Evolutionary conservation across 2,113 vertebrate genomes (phyloP).

Genomic region (Otocyon megalotis): DNA sequence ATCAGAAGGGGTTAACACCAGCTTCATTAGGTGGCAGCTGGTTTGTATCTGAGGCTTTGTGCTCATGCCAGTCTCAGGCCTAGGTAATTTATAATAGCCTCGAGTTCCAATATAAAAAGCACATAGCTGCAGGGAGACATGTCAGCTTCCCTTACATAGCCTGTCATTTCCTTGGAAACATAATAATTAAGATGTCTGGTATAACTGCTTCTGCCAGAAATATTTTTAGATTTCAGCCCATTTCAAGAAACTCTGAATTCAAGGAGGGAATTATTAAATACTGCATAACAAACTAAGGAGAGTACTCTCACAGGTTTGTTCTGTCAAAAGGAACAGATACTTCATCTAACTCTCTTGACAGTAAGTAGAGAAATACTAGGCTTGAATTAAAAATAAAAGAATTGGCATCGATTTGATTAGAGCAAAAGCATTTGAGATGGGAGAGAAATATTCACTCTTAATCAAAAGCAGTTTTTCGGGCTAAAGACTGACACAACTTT

Average conservation of each 20-base stretch:
- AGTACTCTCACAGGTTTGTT: slow-evolving; percentile 69
- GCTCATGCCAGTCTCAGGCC: slow-evolving; percentile 72
- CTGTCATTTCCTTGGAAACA: slow-evolving; percentile 89
- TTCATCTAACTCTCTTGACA: slow-evolving; percentile 62
- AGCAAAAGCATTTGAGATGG: slow-evolving; percentile 41
- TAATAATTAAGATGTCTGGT: slow-evolving; percentile 90
- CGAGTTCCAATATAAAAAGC: slow-evolving; percentile 85
- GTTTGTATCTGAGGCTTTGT: slow-evolving; percentile 69
- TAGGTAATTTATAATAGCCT: slow-evolving; percentile 85
- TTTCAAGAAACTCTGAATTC: slow-evolving; percentile 83
- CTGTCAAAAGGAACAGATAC: slow-evolving; percentile 70
- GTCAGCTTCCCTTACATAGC: slow-evolving; percentile 84
- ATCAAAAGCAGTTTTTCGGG: neutral
- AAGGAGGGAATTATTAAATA: slow-evolving; percentile 82
- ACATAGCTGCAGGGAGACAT: slow-evolving; percentile 85
- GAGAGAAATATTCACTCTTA: slow-evolving; percentile 31
- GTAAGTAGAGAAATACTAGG: slow-evolving; percentile 53
- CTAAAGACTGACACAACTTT: neutral
- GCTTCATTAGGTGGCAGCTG: slow-evolving; percentile 55
- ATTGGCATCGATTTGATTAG: slow-evolving; percentile 54
- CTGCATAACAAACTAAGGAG: slow-evolving; percentile 72
- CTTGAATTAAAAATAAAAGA: slow-evolving; percentile 62
- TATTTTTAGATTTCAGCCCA: slow-evolving; percentile 88
- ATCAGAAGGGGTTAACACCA: slow-evolving; percentile 68
- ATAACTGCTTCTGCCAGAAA: slow-evolving; percentile 87